These are phyloP conservation scores for Dryocosmus kuriphilus DNA, from an alignment of 2,888 invertebrate genomes.

Conservation along the genomic window DNA sequence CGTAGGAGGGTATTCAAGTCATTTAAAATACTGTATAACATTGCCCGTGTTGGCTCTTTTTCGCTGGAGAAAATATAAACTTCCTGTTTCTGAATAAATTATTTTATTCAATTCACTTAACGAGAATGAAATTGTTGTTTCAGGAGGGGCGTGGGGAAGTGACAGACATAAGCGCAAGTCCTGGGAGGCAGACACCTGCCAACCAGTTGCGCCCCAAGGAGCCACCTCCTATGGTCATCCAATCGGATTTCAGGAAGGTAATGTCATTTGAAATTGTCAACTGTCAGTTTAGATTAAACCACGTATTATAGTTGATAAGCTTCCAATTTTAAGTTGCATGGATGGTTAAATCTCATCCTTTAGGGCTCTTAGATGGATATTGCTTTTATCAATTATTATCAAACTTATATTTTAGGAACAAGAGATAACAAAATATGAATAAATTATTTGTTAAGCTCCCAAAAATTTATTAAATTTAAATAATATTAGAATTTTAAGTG, in stretches of 20 bases:
- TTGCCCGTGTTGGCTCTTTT: neutral
- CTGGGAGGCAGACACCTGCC: slow-evolving; percentile 86
- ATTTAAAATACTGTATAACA: neutral
- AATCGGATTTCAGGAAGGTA: slow-evolving; percentile 96
- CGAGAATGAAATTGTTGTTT: slow-evolving; percentile 55
- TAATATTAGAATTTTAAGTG: no score
- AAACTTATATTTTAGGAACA: no score
- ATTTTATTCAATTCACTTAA: neutral
- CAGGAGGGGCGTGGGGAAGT: slow-evolving; percentile 95
- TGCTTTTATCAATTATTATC: no score
- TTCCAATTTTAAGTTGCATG: neutral
- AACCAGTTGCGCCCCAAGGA: slow-evolving; percentile 81
- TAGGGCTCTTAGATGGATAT: neutral
- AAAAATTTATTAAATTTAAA: no score
- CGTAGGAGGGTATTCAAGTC: neutral
- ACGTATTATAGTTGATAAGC: neutral
- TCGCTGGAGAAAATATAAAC: neutral
- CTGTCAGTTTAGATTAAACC: neutral
- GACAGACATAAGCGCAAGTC: slow-evolving; percentile 94
- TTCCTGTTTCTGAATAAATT: neutral
- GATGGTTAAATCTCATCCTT: neutral
- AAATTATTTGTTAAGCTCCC: no score
- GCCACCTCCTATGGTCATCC: slow-evolving; percentile 89
- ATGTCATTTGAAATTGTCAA: slow-evolving; percentile 37
- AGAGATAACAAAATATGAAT: neutral